Evolutionary conservation across 2,888 invertebrate genomes (phyloP).

Genomic region (Dynastes maya): DNA sequence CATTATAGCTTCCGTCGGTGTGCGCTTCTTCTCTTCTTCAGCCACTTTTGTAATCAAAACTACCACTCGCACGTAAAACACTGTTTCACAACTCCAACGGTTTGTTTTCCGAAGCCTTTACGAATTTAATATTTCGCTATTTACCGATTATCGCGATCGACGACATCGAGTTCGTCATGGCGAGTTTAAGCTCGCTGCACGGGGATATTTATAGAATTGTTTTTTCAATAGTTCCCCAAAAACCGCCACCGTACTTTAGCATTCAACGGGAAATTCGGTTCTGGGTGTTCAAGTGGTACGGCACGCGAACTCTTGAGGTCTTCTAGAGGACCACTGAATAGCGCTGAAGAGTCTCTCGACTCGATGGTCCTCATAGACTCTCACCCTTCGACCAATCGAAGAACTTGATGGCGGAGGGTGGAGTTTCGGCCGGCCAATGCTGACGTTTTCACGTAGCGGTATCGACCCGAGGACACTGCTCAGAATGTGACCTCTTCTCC

Average conservation of each 20-base stretch:
- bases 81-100: background rate
- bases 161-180: background rate
- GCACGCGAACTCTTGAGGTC: conserved; percentile 70
- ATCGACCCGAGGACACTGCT: conserved; percentile 58
- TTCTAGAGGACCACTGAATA: conserved; percentile 70
- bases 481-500: conserved; percentile 58
- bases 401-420: conserved; percentile 61
- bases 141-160: background rate
- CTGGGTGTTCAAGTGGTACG: conserved; percentile 64
- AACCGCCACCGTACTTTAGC: conserved; percentile 34
- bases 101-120: background rate
- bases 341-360: conserved; percentile 69
- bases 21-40: conserved; percentile 64
- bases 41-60: conserved; percentile 64
- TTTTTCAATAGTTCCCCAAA: conserved; percentile 13
- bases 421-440: conserved; percentile 65
- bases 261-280: conserved; percentile 53
- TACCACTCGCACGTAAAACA: conserved; percentile 44
- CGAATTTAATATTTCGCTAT: background rate
- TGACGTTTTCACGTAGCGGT: conserved; percentile 49
- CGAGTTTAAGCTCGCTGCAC: background rate
- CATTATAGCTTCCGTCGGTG: conserved; percentile 57
- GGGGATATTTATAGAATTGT: conserved; percentile 12
- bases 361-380: conserved; percentile 68
- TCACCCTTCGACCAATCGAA: conserved; percentile 65